Evolutionary conservation across 1,140 invertebrate species (phyloP), one percentile per base, ranked within the genome.

Genomic region (Bombus superbus): DNA sequence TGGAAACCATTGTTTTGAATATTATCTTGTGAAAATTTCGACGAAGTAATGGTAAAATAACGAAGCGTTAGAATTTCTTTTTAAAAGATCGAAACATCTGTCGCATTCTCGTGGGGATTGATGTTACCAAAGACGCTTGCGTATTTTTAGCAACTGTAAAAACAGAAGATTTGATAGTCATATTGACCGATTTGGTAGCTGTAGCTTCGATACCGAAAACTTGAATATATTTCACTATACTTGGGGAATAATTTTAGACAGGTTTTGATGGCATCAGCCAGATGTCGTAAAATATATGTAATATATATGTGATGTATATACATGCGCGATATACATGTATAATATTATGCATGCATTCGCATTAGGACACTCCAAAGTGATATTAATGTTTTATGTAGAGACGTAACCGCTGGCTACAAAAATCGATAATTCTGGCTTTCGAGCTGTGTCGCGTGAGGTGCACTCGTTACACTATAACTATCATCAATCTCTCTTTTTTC

Each of bases 371-470:
- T 10, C 68, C 35, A 11, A 59, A 72, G 73, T 15, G 44, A 66
- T 85, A 85, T 81, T 22, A 59, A 75, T 74, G 44, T 35, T 57
- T 77, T 28, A 28, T 83, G 47, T 22, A 8, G 57, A 28, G 32
- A 69, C 74, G 66, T 57, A 38, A 75, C 15, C 25, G 44, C 72
- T 40, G 44, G 59, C 59, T 72, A 40, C 9, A 83, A 75, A 71
- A 88, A 88, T 88, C 85, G 76, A 88, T 88, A 86, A 83, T 83
- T 53, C 42, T 64, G 53, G 72, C 71, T 87, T 83, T 75, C 79
- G 71, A 86, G 72, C 57, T 64, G 28, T 66, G 25, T 80, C 76
- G 85, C 87, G 85, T 88, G 85, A 71, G 80, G 13, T 44, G 8
- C 82, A 47, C 71, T 86, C 85, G 87, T 88, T 88, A 81, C 40